These are phyloP conservation scores for Listronotus oregonensis DNA, from an alignment of 1,140 invertebrate species.

Conservation along the genomic window DNA sequence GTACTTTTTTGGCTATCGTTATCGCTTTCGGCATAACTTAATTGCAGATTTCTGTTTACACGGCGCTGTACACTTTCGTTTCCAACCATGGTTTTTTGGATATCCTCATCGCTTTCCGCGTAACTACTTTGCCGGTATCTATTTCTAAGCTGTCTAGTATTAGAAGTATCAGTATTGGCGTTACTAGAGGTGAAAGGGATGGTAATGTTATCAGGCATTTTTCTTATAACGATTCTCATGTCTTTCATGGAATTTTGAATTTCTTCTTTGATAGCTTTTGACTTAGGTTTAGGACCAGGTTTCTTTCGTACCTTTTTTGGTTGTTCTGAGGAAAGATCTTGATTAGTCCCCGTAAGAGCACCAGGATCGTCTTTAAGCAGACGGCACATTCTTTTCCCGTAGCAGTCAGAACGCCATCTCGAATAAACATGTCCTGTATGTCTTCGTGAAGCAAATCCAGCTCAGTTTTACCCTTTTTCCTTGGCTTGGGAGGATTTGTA, in stretches of 20 bases:
- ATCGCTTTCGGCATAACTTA: constrained; percentile 13
- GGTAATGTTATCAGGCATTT: constrained; percentile 39
- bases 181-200: background rate
- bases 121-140: constrained; percentile 15
- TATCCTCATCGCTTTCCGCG: constrained; percentile 26
- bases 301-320: constrained; percentile 32
- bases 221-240: constrained; percentile 40
- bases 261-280: constrained; percentile 4
- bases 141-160: constrained; percentile 30
- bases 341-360: constrained; percentile 5
- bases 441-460: constrained; percentile 68
- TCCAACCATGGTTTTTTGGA: background rate
- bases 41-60: constrained; percentile 9
- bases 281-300: constrained; percentile 31
- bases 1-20: constrained; percentile 18
- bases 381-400: constrained; percentile 62
- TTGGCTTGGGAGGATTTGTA: constrained; percentile 28
- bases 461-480: constrained; percentile 54
- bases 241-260: constrained; percentile 34
- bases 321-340: background rate
- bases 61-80: background rate
- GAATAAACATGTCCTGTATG: constrained; percentile 70
- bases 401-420: constrained; percentile 63
- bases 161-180: background rate
- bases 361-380: constrained; percentile 46